Evolutionary conservation across 1,140 invertebrate genomes (phyloP), one percentile per base, ranked within the genome.

Genomic region (Trinorchestia longiramus): DNA sequence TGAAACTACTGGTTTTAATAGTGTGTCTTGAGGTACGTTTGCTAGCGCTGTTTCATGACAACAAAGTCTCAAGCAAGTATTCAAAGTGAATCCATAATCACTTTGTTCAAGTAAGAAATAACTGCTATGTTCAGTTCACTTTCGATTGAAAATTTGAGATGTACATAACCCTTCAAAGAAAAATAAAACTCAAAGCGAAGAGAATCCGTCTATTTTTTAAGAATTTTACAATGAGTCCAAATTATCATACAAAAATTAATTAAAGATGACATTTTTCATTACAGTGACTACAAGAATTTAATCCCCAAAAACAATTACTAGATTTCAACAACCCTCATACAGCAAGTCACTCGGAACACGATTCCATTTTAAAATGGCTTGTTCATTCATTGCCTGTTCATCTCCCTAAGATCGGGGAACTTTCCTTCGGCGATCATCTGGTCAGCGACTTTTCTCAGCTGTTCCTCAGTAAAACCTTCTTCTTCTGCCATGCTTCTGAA

Each of bases 401-500:
- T 41, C 43, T 43, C 88, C 88, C 43, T 43, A 3, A 90, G 88
- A 43, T 90, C 88, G 17, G 88, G 88, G 88, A 90, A 90, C 88
- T 42, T 90, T 41, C 88, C 88, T 11, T 41, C 88, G 11, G 88
- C 88, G 88, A 90, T 42, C 88, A 90, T 90, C 36, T 90, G 3
- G 0, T 90, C 43, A 90, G 43, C 41, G 43, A 43, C 28, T 4
- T 36, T 15, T 41, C 43, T 41, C 15, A 90, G 88, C n/a, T 90
- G 41, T 15, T 90, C 88, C 43, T 90, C 88, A 42, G 88, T 90
- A 28, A 42, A 90, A 3, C 88, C 88, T 42, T 4, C 41, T 42
- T 90, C 88, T 28, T 90, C 88, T 11, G 88, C 88, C 88, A 90
- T 90, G 41, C 88, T 43, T 28, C 88, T 90, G 88, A 90, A 90